phyloP scores from a whole-genome alignment of 2,888 invertebrate species.

The Tenthredo livida region DNA sequence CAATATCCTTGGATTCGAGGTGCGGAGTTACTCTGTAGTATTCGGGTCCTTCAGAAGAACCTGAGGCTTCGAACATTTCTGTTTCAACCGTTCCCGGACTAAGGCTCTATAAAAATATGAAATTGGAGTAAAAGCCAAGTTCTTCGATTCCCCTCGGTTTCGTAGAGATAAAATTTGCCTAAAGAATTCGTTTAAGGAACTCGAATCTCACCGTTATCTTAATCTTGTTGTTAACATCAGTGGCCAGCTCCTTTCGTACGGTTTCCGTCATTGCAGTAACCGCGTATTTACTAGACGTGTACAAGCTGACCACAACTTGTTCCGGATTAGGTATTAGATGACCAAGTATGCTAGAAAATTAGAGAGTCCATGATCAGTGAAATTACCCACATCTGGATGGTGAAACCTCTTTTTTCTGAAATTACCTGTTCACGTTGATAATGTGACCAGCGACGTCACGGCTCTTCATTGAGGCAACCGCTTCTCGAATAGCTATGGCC shows the following conservation, averaged over 20 bases:
- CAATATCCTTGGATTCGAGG: conserved; percentile 67
- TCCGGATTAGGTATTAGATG: conserved; percentile 66
- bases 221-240: conserved; percentile 71
- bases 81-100: conserved; percentile 81
- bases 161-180: too few species aligned
- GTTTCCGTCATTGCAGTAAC: conserved; percentile 79
- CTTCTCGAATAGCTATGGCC: conserved; percentile 81
- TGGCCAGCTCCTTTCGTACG: conserved; percentile 78
- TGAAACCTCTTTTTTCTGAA: background rate
- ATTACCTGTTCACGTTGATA: conserved; percentile 78
- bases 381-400: background rate
- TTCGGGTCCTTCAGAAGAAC: conserved; percentile 64
- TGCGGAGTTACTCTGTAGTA: conserved; percentile 65
- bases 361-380: background rate
- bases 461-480: conserved; percentile 80
- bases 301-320: conserved; percentile 72
- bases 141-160: too few species aligned
- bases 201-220: conserved; percentile 73
- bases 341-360: conserved; percentile 67
- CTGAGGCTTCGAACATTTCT: conserved; percentile 50
- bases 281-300: conserved; percentile 80
- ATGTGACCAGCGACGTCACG: conserved; percentile 81
- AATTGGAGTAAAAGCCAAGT: too few species aligned
- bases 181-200: background rate
- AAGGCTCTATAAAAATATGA: conserved; percentile 79